Percentiles rank a stretch among this genome's conserved stretches.
Conservation (phyloP, 2,888 invertebrate genomes). For the Spisula solida region DNA sequence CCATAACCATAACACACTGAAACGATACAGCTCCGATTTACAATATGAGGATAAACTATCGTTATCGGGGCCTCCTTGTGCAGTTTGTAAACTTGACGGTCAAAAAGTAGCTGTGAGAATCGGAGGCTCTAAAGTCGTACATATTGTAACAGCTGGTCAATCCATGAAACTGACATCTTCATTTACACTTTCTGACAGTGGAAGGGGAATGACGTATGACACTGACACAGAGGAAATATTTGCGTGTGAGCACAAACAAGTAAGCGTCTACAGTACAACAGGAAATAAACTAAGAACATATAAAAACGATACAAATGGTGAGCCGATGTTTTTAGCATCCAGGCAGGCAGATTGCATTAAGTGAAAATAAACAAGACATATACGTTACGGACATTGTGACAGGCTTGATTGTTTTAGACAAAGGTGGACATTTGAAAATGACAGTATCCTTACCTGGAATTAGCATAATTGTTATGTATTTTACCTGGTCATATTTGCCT, state of each 20-base stretch:
- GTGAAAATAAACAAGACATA: constrained; percentile 24
- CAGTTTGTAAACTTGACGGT: no score
- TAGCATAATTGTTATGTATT: no score
- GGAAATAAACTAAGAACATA: not conserved
- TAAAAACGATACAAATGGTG: not conserved
- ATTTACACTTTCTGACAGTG: not conserved
- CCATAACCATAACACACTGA: no score
- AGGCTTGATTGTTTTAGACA: constrained; percentile 26
- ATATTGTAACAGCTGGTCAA: no score
- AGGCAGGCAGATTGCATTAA: constrained; percentile 29
- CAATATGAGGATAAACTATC: no score
- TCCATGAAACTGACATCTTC: not conserved
- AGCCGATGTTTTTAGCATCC: not conserved
- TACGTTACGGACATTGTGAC: constrained; percentile 17
- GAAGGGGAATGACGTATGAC: constrained; percentile 16
- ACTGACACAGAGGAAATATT: not conserved
- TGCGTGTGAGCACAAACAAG: not conserved
- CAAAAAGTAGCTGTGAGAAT: no score
- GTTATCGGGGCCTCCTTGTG: no score
- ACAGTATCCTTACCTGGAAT: not conserved
- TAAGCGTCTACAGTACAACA: constrained; percentile 9
- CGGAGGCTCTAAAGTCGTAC: no score
- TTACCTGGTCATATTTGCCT: no score
- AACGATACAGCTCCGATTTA: no score
- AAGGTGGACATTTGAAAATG: constrained; percentile 15